Conservation (phyloP, 2,888 invertebrate genomes). For the Eupithecia abbreviata region DNA sequence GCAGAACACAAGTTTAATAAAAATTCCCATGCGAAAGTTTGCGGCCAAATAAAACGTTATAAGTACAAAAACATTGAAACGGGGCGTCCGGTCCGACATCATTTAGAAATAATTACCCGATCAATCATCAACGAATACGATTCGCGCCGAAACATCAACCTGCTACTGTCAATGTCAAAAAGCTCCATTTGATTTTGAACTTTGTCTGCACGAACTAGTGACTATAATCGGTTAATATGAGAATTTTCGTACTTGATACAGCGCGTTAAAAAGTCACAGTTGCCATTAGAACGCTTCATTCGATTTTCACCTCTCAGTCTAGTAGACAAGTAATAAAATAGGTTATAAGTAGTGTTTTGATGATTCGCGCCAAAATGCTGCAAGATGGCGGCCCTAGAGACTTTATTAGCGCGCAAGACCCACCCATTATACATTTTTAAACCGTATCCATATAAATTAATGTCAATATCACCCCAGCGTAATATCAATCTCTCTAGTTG, state of each 20-base stretch:
- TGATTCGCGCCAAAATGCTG: constrained; percentile 21
- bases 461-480: constrained; percentile 81
- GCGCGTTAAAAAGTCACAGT: constrained; percentile 58
- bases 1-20: constrained; percentile 14
- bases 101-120: constrained; percentile 59
- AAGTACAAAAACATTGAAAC: constrained; percentile 60
- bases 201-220: constrained; percentile 15
- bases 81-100: constrained; percentile 51
- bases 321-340: background rate
- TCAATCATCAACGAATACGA: constrained; percentile 63
- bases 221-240: background rate
- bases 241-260: background rate
- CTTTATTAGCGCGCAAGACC: constrained; percentile 78
- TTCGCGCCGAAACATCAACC: constrained; percentile 42
- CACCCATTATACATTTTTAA: constrained; percentile 83
- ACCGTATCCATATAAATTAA: constrained; percentile 84
- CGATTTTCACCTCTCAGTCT: constrained; percentile 6
- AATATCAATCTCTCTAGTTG: constrained; percentile 82
- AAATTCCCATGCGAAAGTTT: constrained; percentile 36
- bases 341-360: background rate
- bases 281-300: constrained; percentile 12
- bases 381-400: constrained; percentile 66
- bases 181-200: constrained; percentile 37
- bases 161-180: constrained; percentile 38
- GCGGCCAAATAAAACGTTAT: constrained; percentile 44